Percentiles rank a stretch among this genome's conserved stretches.
Conservation (phyloP, 2,113 vertebrate species). For the Triplophysa siluroides region DNA sequence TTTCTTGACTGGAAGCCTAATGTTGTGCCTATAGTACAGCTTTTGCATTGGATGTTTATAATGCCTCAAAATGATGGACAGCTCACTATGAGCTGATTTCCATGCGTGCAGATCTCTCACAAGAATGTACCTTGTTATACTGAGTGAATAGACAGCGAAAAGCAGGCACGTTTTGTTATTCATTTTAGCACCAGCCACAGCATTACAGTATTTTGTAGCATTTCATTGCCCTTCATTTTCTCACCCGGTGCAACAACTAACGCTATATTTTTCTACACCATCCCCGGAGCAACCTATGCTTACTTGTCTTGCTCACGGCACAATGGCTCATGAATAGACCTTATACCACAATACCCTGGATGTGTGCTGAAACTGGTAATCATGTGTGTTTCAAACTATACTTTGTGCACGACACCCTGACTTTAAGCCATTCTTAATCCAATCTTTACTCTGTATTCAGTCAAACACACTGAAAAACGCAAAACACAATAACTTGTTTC, state of each 20-base stretch:
- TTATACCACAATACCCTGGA: background rate
- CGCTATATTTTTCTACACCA: background rate
- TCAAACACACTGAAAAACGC: conserved; percentile 1
- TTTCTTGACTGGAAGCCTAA: too few species aligned
- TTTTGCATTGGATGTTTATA: too few species aligned
- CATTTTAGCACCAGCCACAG: background rate
- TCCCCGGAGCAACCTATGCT: background rate
- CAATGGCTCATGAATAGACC: background rate
- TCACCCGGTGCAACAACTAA: conserved; percentile 5
- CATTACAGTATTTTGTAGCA: background rate
- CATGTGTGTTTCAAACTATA: too few species aligned
- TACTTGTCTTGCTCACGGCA: background rate
- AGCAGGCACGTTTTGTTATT: background rate
- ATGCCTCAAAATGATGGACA: too few species aligned
- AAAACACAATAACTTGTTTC: conserved; percentile 4
- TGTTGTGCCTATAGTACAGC: too few species aligned
- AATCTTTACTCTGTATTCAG: background rate
- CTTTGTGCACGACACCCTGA: conserved; percentile 3
- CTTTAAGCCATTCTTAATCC: conserved; percentile 2
- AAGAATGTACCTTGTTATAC: background rate
- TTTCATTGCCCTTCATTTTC: background rate
- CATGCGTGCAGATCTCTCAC: background rate
- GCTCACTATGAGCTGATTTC: background rate
- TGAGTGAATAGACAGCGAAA: too few species aligned
- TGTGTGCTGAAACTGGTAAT: background rate